These are phyloP conservation scores for Ephydatia muelleri DNA, from an alignment of 37 sponge, comb jelly and placozoan species.

Conservation along the genomic window DNA sequence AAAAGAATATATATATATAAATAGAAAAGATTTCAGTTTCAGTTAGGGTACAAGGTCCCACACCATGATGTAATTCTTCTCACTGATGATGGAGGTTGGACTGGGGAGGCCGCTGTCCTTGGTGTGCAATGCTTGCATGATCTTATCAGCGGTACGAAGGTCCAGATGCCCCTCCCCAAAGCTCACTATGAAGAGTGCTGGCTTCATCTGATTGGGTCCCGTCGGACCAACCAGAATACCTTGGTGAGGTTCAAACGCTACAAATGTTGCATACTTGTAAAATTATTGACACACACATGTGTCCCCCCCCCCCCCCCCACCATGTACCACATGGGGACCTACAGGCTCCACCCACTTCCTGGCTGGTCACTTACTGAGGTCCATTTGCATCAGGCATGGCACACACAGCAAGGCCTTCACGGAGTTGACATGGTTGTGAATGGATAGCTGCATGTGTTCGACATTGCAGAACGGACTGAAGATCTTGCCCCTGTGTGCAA, in stretches of 20 bases:
- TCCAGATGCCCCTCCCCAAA: slow-evolving; percentile 85
- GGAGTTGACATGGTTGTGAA: slow-evolving; percentile 78
- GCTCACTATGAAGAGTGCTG: slow-evolving; percentile 75
- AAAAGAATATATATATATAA: neutral
- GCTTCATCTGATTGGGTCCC: slow-evolving; percentile 30
- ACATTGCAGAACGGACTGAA: slow-evolving; percentile 78
- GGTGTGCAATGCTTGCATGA: slow-evolving; percentile 13
- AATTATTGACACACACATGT: neutral
- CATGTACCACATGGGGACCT: neutral
- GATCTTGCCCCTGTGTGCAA: neutral
- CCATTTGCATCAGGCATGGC: slow-evolving; percentile 56
- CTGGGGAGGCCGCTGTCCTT: slow-evolving; percentile 52
- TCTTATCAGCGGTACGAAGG: slow-evolving; percentile 81
- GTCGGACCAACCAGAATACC: slow-evolving; percentile 50
- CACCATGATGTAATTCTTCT: slow-evolving; percentile 88
- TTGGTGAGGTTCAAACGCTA: slow-evolving; percentile 65
- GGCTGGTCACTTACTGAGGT: slow-evolving; percentile 10
- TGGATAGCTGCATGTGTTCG: slow-evolving; percentile 73
- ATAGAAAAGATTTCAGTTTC: neutral
- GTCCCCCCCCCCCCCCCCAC: neutral
- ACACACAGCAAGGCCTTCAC: slow-evolving; percentile 65
- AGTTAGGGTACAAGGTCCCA: slow-evolving; percentile 63
- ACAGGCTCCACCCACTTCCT: neutral
- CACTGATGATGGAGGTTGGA: slow-evolving; percentile 73
- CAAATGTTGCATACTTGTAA: neutral